These are phyloP conservation scores for Heliconius hortense DNA, from an alignment of 2,888 invertebrate genomes.

Conservation along the genomic window DNA sequence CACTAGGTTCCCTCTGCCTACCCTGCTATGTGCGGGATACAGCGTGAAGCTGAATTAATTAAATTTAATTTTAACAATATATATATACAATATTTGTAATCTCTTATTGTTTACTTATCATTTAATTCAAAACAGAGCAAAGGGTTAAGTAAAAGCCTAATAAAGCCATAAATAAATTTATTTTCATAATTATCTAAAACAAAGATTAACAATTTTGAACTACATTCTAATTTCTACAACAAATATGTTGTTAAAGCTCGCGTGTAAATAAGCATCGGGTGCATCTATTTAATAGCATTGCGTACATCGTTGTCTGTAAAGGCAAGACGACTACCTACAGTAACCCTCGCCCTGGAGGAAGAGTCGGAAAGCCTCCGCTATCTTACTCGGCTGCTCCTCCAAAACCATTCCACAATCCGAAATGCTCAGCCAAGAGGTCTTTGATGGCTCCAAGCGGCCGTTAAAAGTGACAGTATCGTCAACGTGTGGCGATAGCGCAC, in stretches of 20 bases:
- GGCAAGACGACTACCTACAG: slow-evolving; percentile 84
- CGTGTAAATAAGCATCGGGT: slow-evolving; percentile 74
- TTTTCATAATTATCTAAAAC: slow-evolving; percentile 74
- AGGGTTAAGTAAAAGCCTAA: slow-evolving; percentile 39
- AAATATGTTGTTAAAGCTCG: slow-evolving; percentile 74
- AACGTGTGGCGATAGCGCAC: slow-evolving; percentile 95
- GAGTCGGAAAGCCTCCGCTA: slow-evolving; percentile 97
- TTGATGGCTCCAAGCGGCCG: slow-evolving; percentile 96
- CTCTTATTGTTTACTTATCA: not conserved
- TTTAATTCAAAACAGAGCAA: not conserved
- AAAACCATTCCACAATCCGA: slow-evolving; percentile 99
- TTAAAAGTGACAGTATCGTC: slow-evolving; percentile 99
- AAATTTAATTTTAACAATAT: too few species aligned
- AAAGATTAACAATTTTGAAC: slow-evolving; percentile 71
- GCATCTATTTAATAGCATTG: slow-evolving; percentile 70
- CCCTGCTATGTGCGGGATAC: too few species aligned
- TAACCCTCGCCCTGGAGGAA: slow-evolving; percentile 99
- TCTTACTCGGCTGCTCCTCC: slow-evolving; percentile 98
- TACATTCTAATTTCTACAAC: slow-evolving; percentile 75
- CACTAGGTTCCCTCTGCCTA: too few species aligned
- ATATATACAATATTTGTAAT: not conserved
- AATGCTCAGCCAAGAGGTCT: slow-evolving; percentile 99
- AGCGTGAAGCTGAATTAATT: too few species aligned
- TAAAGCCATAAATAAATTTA: slow-evolving; percentile 76
- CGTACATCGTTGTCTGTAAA: slow-evolving; percentile 47